phyloP scores from a whole-genome alignment of 2,113 vertebrate genomes.

The Gymnorhina tibicen region DNA sequence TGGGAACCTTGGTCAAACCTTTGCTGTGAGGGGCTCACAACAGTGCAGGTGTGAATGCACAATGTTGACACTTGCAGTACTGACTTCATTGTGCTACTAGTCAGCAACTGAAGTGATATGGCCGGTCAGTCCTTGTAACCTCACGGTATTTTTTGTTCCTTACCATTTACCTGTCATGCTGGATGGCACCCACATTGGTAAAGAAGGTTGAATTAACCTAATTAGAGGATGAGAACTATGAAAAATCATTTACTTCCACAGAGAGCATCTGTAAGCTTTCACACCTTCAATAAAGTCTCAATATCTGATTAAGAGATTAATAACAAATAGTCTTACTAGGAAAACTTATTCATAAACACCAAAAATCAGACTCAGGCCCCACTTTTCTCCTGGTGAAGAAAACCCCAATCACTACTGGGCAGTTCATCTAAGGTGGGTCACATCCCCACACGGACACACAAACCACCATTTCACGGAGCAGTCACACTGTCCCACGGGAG shows the following conservation, averaged over 20 bases:
- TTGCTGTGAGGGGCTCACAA: neutral
- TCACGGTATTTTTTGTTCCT: neutral
- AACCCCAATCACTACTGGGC: neutral
- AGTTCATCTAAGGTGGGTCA: neutral
- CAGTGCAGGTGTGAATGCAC: neutral
- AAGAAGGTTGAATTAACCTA: neutral
- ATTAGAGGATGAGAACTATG: neutral
- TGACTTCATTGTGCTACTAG: neutral
- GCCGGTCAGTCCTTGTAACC: neutral
- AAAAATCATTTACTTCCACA: neutral
- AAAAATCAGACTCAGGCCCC: neutral
- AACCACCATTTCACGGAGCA: fast-evolving
- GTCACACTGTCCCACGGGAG: fast-evolving
- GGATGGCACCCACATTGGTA: neutral
- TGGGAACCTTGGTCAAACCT: neutral
- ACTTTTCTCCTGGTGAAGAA: neutral
- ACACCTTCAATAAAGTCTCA: neutral
- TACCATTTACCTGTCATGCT: neutral
- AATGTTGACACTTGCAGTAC: neutral
- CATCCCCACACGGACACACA: fast-evolving
- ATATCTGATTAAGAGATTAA: neutral
- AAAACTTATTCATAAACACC: neutral
- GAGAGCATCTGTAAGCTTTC: neutral
- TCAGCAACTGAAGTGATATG: fast-evolving
- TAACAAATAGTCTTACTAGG: neutral